phyloP scores from a whole-genome alignment of 2,113 vertebrate genomes.

The Melanotaenia duboulayi region DNA sequence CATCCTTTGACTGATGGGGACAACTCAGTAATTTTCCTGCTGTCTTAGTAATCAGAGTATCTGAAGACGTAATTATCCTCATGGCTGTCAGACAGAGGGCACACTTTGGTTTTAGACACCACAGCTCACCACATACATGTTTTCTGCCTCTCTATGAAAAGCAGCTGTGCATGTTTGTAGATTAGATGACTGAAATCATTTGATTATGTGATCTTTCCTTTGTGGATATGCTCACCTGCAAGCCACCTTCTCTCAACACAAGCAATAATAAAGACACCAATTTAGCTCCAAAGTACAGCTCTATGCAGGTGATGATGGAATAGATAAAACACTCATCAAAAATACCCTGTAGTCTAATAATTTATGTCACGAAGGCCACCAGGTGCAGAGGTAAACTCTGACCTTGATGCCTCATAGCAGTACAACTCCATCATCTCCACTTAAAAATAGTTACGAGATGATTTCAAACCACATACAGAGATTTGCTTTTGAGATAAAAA shows the following conservation, averaged over 20 bases:
- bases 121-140: constrained; percentile 21
- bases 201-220: constrained; percentile 17
- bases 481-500: no score
- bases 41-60: constrained; percentile 57
- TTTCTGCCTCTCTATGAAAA: constrained; percentile 16
- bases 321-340: constrained; percentile 54
- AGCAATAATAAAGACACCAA: constrained; percentile 44
- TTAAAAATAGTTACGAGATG: neutral
- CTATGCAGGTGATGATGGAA: constrained; percentile 62
- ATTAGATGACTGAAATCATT: constrained; percentile 16
- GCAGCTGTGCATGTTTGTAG: constrained; percentile 26
- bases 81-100: constrained; percentile 40
- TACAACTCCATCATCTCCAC: neutral
- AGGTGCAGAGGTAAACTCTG: constrained; percentile 61
- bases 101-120: neutral
- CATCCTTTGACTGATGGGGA: constrained; percentile 57
- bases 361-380: constrained; percentile 57
- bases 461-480: no score
- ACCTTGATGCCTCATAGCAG: constrained; percentile 26
- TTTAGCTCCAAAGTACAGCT: constrained; percentile 38
- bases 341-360: constrained; percentile 21
- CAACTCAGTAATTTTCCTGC: constrained; percentile 63
- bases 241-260: constrained; percentile 54
- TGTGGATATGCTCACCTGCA: constrained; percentile 43
- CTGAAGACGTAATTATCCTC: constrained; percentile 71